phyloP scores from a whole-genome alignment of 53 echinoderm and acorn worm genomes.

The Patiria pectinifera region DNA sequence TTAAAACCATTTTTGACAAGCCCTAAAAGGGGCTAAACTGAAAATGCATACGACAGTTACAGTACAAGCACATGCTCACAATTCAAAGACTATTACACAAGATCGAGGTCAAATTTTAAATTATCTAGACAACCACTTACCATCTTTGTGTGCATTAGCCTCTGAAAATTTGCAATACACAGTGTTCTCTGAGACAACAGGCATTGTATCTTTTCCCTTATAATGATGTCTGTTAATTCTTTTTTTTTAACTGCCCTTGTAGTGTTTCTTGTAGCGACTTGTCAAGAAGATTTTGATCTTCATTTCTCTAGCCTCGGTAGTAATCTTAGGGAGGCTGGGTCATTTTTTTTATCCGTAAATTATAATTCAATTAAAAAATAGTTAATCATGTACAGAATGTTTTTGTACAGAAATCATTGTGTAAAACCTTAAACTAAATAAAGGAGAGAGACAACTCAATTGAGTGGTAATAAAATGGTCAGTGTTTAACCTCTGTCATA shows the following conservation, averaged over 20 bases:
- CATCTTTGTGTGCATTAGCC: too few relatives aligned
- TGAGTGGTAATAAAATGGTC: constrained; percentile 20
- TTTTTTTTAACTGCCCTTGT: neutral
- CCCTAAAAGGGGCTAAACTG: too few relatives aligned
- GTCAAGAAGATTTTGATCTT: neutral
- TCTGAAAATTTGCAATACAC: too few relatives aligned
- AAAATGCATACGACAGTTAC: too few relatives aligned
- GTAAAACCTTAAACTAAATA: neutral
- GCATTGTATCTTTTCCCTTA: too few relatives aligned
- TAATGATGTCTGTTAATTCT: too few relatives aligned
- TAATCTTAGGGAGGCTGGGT: neutral
- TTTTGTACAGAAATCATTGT: constrained; percentile 45
- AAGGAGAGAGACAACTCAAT: constrained; percentile 34
- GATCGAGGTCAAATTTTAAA: too few relatives aligned
- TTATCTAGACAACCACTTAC: too few relatives aligned
- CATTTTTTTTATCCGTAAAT: constrained; percentile 10
- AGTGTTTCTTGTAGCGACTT: neutral
- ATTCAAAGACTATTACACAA: too few relatives aligned
- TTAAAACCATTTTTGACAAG: too few relatives aligned
- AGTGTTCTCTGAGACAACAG: too few relatives aligned
- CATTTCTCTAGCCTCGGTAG: neutral
- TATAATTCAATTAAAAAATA: neutral
- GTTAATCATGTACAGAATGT: constrained; percentile 30
- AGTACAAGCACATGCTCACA: too few relatives aligned
- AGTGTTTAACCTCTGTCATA: constrained; percentile 17